Evolutionary conservation across 2,797 vertebrate genomes (phyloP).

Genomic region (Pachyuromys duprasi): DNA sequence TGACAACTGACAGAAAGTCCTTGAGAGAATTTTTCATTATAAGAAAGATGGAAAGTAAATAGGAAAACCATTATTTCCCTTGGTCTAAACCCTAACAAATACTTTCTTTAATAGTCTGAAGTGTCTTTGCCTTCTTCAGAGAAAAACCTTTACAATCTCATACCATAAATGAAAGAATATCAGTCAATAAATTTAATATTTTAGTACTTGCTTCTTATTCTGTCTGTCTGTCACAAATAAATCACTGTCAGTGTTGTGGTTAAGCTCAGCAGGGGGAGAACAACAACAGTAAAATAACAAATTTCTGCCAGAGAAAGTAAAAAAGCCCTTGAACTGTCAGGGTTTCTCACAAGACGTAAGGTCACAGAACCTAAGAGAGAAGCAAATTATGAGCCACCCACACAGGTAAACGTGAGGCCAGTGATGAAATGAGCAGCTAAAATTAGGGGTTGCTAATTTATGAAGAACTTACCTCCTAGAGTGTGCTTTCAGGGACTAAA

Average conservation of each 20-base stretch:
- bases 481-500: neutral
- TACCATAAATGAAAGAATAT: neutral
- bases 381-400: neutral
- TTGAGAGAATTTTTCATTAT: conserved; percentile 74
- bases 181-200: neutral
- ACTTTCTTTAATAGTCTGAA: conserved; percentile 35
- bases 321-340: neutral
- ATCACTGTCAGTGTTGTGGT: neutral
- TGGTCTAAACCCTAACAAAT: conserved; percentile 28
- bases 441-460: neutral
- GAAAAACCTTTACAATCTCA: neutral
- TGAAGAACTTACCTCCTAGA: neutral
- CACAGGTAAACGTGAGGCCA: neutral
- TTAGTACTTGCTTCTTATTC: neutral
- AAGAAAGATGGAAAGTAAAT: conserved; percentile 63
- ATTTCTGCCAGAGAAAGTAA: conserved; percentile 7
- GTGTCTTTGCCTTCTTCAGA: conserved; percentile 62
- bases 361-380: neutral
- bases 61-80: conserved; percentile 37
- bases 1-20: conserved; percentile 76
- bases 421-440: neutral
- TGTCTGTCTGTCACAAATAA: neutral
- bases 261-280: neutral
- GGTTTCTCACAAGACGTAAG: neutral
- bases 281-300: neutral